These are phyloP conservation scores for Catharus fuscescens DNA, from an alignment of 2,113 vertebrate genomes.

Conservation along the genomic window DNA sequence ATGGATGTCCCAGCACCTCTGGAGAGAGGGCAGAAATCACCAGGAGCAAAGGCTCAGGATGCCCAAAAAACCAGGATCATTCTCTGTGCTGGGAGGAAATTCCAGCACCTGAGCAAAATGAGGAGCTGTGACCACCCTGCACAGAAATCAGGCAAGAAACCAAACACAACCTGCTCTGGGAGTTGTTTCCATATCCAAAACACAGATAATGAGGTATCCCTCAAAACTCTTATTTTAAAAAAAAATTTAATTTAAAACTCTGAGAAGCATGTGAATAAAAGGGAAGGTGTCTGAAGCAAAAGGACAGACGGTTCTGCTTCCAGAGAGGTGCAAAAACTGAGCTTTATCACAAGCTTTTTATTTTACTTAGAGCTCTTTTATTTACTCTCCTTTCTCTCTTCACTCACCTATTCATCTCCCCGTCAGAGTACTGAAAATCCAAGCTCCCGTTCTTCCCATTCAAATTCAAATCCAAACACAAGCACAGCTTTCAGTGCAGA, in stretches of 20 bases:
- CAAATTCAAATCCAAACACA: conserved; percentile 57
- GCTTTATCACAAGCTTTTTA: neutral
- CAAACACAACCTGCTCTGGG: neutral
- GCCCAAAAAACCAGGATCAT: neutral
- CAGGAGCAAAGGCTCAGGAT: neutral
- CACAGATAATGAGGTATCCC: neutral
- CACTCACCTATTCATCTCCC: conserved; percentile 27
- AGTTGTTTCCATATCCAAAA: conserved; percentile 4
- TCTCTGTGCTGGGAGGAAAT: neutral
- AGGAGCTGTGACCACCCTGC: neutral
- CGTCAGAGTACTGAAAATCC: neutral
- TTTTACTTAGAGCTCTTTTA: neutral
- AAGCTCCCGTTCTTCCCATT: neutral
- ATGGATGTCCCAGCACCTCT: neutral
- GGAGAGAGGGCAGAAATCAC: neutral
- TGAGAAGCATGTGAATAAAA: neutral
- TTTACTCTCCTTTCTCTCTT: conserved; percentile 23
- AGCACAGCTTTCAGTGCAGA: neutral
- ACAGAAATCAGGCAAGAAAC: neutral
- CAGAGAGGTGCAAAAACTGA: neutral
- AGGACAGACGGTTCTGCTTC: conserved; percentile 35
- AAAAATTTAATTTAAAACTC: neutral
- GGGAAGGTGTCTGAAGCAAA: neutral
- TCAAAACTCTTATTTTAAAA: neutral
- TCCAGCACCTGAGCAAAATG: neutral